A percentile compares a stretch with the other conserved stretches of the same genome.
Evolutionary conservation across 2,888 invertebrate genomes (phyloP).

Genomic region (Nephrotoma guestfalica): DNA sequence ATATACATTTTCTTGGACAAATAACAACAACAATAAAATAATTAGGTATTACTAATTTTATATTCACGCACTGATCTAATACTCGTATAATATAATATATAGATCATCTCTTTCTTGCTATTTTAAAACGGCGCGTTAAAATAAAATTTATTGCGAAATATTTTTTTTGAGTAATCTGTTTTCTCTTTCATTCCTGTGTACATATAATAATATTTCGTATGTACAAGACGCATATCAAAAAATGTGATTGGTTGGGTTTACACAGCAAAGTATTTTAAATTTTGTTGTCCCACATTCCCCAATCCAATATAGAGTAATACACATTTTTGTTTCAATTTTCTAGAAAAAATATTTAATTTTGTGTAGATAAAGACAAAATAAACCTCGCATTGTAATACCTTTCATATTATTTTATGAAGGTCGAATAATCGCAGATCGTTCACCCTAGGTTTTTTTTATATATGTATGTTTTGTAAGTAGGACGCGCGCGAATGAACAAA

Average conservation of each 20-base stretch:
- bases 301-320: not conserved
- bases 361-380: not conserved
- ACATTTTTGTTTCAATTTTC: not conserved
- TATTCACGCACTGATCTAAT: not conserved
- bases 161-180: not conserved
- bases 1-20: not conserved
- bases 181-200: not conserved
- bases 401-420: slow-evolving; percentile 17
- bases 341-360: not conserved
- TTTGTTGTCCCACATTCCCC: not conserved
- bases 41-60: not conserved
- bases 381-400: slow-evolving; percentile 2
- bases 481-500: slow-evolving; percentile 1
- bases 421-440: slow-evolving; percentile 25
- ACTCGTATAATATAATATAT: not conserved
- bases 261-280: not conserved
- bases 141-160: not conserved
- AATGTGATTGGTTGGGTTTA: not conserved
- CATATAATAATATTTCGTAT: not conserved
- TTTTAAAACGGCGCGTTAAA: not conserved
- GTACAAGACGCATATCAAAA: not conserved
- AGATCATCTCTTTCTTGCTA: not conserved
- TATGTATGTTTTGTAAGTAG: slow-evolving; percentile 3
- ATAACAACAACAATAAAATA: not conserved
- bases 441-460: slow-evolving; percentile 18